phyloP scores from a whole-genome alignment of 2,797 vertebrate species.

The Phrynocephalus forsythii region DNA sequence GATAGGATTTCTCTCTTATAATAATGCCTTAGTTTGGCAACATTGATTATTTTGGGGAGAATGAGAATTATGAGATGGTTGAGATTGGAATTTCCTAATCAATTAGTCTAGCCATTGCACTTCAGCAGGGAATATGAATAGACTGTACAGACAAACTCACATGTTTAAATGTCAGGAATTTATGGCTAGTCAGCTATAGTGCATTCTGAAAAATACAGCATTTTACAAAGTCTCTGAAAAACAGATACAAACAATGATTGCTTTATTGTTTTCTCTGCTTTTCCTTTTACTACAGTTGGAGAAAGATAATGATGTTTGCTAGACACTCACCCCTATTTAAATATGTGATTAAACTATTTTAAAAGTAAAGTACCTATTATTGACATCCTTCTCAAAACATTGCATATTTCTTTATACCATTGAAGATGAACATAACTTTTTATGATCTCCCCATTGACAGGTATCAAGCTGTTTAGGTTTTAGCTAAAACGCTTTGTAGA shows the following conservation, averaged over 20 bases:
- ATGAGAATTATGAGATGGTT: conserved; percentile 77
- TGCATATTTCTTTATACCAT: conserved; percentile 82
- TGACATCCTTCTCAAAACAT: conserved; percentile 76
- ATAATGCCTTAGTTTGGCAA: conserved; percentile 79
- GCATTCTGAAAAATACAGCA: conserved; percentile 64
- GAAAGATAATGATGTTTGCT: conserved; percentile 72
- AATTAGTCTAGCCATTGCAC: conserved; percentile 77
- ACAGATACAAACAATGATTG: conserved; percentile 67
- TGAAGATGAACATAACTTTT: conserved; percentile 79
- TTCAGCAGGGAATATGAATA: conserved; percentile 79
- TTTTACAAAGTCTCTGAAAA: conserved; percentile 63
- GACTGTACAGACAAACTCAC: conserved; percentile 70
- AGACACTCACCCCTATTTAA: conserved; percentile 82
- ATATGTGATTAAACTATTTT: conserved; percentile 79
- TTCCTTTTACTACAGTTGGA: conserved; percentile 71
- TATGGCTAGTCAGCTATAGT: conserved; percentile 69
- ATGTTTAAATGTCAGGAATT: conserved; percentile 74
- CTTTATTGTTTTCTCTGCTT: conserved; percentile 77
- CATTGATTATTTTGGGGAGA: conserved; percentile 77
- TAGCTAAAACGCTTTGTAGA: conserved; percentile 79
- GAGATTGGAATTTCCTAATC: conserved; percentile 75
- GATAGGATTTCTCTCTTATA: conserved; percentile 74
- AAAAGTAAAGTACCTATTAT: conserved; percentile 76
- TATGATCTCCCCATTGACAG: conserved; percentile 76
- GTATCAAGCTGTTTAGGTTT: conserved; percentile 80